A percentile compares a stretch with the other conserved stretches of the same genome.
Evolutionary conservation across 2,113 vertebrate genomes (phyloP).

Genomic region (Sander lucioperca): DNA sequence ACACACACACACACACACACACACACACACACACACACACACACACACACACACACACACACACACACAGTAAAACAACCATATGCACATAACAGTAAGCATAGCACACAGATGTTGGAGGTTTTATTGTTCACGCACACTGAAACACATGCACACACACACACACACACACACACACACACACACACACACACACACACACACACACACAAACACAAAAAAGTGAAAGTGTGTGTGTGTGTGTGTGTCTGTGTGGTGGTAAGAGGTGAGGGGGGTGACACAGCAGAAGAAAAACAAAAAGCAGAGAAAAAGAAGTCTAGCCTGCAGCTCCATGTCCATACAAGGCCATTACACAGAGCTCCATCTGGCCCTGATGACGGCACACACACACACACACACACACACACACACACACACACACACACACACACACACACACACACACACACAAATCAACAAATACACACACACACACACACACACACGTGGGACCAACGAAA

Average conservation of each 20-base stretch:
- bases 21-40: no score
- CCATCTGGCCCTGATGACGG: conserved; percentile 48
- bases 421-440: background rate
- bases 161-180: background rate
- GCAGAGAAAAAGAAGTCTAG: conserved; percentile 6
- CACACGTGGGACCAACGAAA: background rate
- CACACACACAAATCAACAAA: background rate
- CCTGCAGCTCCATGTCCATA: conserved; percentile 46
- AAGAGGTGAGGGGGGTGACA: background rate
- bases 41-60: background rate
- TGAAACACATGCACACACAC: background rate
- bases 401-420: conserved; percentile 8
- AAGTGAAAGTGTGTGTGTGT: background rate
- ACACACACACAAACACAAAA: background rate
- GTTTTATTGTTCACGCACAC: background rate
- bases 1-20: background rate
- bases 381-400: conserved; percentile 4
- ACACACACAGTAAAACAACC: background rate
- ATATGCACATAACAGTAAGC: background rate
- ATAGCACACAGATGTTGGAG: background rate
- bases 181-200: background rate
- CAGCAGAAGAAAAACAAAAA: conserved; percentile 44
- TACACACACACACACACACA: background rate
- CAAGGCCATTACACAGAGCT: conserved; percentile 33
- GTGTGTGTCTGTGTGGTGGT: conserved; percentile 12